Conservation (phyloP, 1,140 invertebrate genomes). For the Pogonognathellus flavescens region DNA sequence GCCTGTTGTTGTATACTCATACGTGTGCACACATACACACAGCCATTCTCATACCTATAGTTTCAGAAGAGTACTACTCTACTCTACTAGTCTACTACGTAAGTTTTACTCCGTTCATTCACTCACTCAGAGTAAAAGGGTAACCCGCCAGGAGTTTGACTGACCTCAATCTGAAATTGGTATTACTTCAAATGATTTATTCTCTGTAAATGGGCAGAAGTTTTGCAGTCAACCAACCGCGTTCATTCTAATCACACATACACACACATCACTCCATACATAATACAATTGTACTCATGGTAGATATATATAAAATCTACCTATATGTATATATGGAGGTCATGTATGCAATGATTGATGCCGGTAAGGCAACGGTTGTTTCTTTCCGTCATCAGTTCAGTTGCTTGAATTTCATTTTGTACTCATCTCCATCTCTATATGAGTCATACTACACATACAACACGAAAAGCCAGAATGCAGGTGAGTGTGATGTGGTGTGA, state of each 20-base stretch:
- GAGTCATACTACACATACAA: background rate
- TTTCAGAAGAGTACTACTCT: background rate
- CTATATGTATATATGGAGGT: constrained; percentile 1
- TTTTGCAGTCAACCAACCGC: background rate
- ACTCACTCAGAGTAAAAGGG: background rate
- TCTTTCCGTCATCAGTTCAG: constrained; percentile 18
- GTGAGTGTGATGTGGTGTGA: too few species aligned
- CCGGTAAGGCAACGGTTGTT: constrained; percentile 37
- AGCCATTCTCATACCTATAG: background rate
- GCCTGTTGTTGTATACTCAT: too few species aligned
- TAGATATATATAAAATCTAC: background rate
- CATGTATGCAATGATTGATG: constrained; percentile 32
- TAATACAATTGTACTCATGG: too few species aligned
- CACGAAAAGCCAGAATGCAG: background rate
- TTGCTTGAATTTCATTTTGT: background rate
- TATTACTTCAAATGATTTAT: constrained; percentile 11
- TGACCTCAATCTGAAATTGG: constrained; percentile 30
- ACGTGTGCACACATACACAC: too few species aligned
- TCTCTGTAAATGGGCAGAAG: background rate
- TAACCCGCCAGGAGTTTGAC: constrained; percentile 40
- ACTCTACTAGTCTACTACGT: background rate
- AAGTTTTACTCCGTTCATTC: background rate
- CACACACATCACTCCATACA: background rate
- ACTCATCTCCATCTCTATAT: background rate
- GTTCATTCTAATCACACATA: constrained; percentile 15